These are phyloP conservation scores for Calyptommatus sinebrachiatus DNA, from an alignment of 2,113 vertebrate genomes.

Conservation along the genomic window DNA sequence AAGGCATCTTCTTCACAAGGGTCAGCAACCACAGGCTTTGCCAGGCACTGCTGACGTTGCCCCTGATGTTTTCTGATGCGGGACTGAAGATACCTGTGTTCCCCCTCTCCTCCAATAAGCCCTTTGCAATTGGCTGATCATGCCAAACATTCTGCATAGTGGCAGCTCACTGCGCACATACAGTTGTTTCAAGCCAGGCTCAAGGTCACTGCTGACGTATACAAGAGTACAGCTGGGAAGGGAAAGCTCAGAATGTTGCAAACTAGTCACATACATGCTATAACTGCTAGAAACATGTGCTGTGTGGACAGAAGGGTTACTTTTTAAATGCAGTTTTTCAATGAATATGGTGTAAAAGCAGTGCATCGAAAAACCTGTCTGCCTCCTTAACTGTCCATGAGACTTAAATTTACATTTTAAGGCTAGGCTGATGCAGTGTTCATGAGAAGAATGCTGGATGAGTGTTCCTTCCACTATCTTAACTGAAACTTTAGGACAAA, in stretches of 20 bases:
- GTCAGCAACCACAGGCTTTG: neutral
- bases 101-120: neutral
- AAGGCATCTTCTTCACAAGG: neutral
- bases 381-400: neutral
- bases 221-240: neutral
- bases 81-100: neutral
- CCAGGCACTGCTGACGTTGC: too few species aligned
- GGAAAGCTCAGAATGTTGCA: neutral
- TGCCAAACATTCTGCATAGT: neutral
- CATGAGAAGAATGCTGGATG: too few species aligned
- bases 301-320: neutral
- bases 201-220: slow-evolving; percentile 24
- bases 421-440: too few species aligned
- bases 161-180: neutral
- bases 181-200: neutral
- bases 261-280: neutral
- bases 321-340: neutral
- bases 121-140: neutral
- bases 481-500: too few species aligned
- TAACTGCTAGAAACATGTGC: neutral
- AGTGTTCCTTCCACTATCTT: too few species aligned
- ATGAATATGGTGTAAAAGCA: neutral
- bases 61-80: neutral
- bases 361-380: neutral
- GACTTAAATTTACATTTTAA: too few species aligned